Percentiles rank a stretch among this genome's conserved stretches.
phyloP scores from a whole-genome alignment of 2,888 invertebrate species.

The Boloria selene region DNA sequence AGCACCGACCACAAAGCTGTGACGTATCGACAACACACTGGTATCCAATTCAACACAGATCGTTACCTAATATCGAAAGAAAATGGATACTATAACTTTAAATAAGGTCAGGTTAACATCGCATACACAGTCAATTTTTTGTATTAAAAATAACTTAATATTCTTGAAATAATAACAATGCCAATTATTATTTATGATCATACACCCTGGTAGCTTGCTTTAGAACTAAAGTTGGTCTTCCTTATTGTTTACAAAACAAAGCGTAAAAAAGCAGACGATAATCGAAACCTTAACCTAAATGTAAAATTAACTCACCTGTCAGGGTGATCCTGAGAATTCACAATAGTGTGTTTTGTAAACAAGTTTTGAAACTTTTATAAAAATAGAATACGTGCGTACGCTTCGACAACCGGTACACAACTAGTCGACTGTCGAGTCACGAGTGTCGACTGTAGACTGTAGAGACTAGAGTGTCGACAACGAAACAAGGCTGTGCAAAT shows the following conservation, averaged over 20 bases:
- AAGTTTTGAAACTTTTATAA: conserved; percentile 48
- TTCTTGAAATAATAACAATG: conserved; percentile 11
- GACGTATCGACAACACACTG: conserved; percentile 5
- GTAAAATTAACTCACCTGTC: conserved; percentile 65
- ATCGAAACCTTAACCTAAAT: conserved; percentile 63
- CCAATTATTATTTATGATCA: conserved; percentile 21
- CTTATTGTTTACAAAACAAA: conserved; percentile 54
- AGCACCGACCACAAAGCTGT: not conserved
- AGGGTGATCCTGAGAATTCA: conserved; percentile 61
- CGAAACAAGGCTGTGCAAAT: conserved; percentile 55
- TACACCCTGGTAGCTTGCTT: conserved; percentile 24
- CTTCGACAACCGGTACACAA: conserved; percentile 58
- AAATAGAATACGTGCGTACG: conserved; percentile 54
- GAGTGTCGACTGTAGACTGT: conserved; percentile 25
- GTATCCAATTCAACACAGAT: conserved; percentile 5
- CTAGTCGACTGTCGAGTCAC: conserved; percentile 47
- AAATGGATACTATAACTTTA: conserved; percentile 8
- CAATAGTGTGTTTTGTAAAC: conserved; percentile 73
- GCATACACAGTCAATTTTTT: conserved; percentile 2
- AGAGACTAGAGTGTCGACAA: conserved; percentile 20
- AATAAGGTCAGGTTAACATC: conserved; percentile 9
- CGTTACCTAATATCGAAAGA: conserved; percentile 24
- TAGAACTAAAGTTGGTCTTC: conserved; percentile 59
- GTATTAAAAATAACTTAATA: not conserved
- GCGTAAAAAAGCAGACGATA: conserved; percentile 26